Base-by-base conservation (phyloP, 2,113 vertebrate species). In the Rhynchomys soricoides region DNA sequence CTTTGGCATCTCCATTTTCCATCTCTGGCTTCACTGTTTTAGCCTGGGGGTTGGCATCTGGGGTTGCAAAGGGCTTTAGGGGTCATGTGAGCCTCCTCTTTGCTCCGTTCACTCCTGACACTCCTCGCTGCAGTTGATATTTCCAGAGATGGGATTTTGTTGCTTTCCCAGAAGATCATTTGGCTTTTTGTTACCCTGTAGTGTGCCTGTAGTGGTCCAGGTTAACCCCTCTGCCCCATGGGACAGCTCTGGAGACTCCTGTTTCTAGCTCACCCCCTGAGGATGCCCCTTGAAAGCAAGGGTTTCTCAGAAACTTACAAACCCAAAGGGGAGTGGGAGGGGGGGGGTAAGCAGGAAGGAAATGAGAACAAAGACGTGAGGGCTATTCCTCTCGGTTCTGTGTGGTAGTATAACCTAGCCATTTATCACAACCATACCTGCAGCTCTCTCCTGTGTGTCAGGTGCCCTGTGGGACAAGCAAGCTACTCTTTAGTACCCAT, bases 251-350 rank as follows among this genome's bases (percentile, higher is more conserved):
- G 93, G 59, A 62, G 85, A 13, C 5, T 13, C 70, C 43, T 10
- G 8, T 34, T 48, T 82, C 66, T 62, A 91, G 55, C 21, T 82
- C 43, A 92, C 3, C 7, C 21, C 21, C 19, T 17, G 17, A 34
- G 22, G 29, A 34, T 7, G 73, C 34, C 29, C 7, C 86, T 70
- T 50, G 68, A 91, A 89, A 57, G 83, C n/a, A n/a, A 12, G 43
- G 37, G 70, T 75, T 97, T 96, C 93, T 90, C 78, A 89, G 82
- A 94, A 86, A 96, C 64, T 77, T 40, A 59, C 9, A 52, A 91
- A 50, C 73, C 52, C 71, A 70, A n/a, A 92, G 12, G 91, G 59
- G 66, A 75, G 37, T 91, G 55, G 93, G 62, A 88, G 74, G 52
- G 57, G 29, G 75, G 68, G 48, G 10, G 26, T 66, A 34, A 73